Evolutionary conservation across 2,113 vertebrate genomes (phyloP), one percentile per base, ranked within the genome.

Genomic region (Sorex araneus): DNA sequence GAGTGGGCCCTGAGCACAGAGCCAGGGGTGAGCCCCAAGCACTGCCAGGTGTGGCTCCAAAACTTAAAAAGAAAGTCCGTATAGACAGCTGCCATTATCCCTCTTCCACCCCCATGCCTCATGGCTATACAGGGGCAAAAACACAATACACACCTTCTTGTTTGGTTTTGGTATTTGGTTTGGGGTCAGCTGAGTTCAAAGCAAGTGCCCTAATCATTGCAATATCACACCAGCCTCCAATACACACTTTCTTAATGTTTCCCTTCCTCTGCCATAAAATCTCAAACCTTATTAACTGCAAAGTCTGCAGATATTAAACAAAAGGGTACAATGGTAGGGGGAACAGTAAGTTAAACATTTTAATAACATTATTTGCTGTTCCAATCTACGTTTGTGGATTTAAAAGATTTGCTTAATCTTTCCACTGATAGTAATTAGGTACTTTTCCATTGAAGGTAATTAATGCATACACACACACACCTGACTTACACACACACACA

Each of bases 301-400:
- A 86, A 79, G 66, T 84, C 71, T 66, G 60, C 36, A 84, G 64
- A 75, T 75, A 79, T 34, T 87, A 84, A 79, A n/a, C 64, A 89
- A 54, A 78, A 90, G 50, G 63, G 50, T n/a, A 71, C 25, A 60
- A 54, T 32, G 23, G 23, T 32, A 77, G n/a, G 34, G 34, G 82
- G 73, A 82, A 13, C 23, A 85, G 27, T 57, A 78, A 64, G 36
- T 34, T 87, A 84, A 8, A 34, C 32, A 63, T 3, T 74, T 79
- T 89, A 87, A 89, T 90, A 50, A 63, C 2, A 43, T 0, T 69
- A 90, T 79, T 84, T 84, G 7, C 60, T 84, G 12, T 63, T 57
- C 23, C 77, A 34, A 54, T 7, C 18, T 89, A 34, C 32, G 75
- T 63, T 87, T 67, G 23, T 79, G 40, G 32, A 84, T 27, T 83